Conservation (phyloP, 1,140 invertebrate genomes). For the Lasaia peninsularis region DNA sequence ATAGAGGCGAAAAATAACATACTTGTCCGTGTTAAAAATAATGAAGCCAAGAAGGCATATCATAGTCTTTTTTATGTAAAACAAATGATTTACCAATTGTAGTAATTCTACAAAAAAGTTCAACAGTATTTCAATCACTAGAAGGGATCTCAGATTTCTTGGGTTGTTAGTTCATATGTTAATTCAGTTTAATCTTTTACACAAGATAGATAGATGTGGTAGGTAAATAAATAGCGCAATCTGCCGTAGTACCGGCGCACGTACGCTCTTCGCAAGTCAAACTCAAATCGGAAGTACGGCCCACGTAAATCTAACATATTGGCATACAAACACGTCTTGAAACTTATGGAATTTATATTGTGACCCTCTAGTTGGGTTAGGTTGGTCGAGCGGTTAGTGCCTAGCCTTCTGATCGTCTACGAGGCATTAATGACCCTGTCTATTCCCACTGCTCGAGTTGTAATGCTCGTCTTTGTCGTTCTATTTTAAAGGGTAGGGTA, state of each 20-base stretch:
- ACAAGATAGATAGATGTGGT: constrained; percentile 6
- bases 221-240: constrained; percentile 4
- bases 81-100: too few species aligned
- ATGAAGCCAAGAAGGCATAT: too few species aligned
- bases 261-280: constrained; percentile 34
- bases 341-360: background rate
- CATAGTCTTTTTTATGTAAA: too few species aligned
- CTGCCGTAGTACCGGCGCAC: constrained; percentile 18
- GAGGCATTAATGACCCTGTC: too few species aligned
- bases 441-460: too few species aligned
- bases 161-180: background rate
- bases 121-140: too few species aligned
- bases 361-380: background rate
- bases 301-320: constrained; percentile 30
- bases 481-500: too few species aligned
- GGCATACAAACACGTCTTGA: constrained; percentile 12
- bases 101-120: too few species aligned
- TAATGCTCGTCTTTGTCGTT: too few species aligned
- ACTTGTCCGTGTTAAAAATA: too few species aligned
- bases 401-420: too few species aligned
- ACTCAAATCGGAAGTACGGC: constrained; percentile 38
- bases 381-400: background rate
- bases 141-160: background rate
- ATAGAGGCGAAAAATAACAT: too few species aligned
- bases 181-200: constrained; percentile 3